Percentiles rank a stretch among this genome's conserved stretches.
These are phyloP conservation scores for Glyptemys insculpta DNA, from an alignment of 2,797 vertebrate species.

Conservation along the genomic window DNA sequence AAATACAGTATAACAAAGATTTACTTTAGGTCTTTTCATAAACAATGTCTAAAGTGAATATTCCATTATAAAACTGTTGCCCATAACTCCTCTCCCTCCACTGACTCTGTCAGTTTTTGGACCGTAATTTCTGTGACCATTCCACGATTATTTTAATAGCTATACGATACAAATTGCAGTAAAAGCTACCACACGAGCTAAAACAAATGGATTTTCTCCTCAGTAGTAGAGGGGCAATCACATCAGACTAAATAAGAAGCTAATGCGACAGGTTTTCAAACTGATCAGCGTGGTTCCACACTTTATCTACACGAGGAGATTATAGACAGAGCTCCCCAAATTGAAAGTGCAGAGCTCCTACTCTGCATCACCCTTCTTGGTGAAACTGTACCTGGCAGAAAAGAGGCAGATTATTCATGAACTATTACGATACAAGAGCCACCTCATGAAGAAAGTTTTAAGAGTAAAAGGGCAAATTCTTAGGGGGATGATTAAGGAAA, in stretches of 20 bases:
- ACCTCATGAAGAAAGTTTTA: background rate
- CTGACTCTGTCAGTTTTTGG: background rate
- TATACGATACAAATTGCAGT: background rate
- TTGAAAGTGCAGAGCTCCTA: background rate
- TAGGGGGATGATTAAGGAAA: background rate
- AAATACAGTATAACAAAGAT: background rate
- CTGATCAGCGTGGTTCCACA: background rate
- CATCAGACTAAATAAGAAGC: background rate
- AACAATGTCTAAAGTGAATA: background rate
- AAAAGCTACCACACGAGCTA: background rate
- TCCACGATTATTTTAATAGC: background rate
- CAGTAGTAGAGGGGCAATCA: background rate
- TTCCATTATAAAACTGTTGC: background rate
- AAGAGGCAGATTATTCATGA: background rate
- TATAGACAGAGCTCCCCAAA: background rate
- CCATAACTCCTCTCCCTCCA: background rate
- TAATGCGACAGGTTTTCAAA: background rate
- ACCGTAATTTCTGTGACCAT: background rate
- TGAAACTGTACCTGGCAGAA: fast-evolving
- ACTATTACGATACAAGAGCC: too few relatives aligned
- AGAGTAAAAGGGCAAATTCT: background rate
- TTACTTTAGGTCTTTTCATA: background rate
- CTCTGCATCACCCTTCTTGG: background rate
- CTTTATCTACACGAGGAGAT: background rate
- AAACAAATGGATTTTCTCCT: background rate